Evolutionary conservation across 2,113 vertebrate species (phyloP).

Genomic region (Toxostoma redivivum): DNA sequence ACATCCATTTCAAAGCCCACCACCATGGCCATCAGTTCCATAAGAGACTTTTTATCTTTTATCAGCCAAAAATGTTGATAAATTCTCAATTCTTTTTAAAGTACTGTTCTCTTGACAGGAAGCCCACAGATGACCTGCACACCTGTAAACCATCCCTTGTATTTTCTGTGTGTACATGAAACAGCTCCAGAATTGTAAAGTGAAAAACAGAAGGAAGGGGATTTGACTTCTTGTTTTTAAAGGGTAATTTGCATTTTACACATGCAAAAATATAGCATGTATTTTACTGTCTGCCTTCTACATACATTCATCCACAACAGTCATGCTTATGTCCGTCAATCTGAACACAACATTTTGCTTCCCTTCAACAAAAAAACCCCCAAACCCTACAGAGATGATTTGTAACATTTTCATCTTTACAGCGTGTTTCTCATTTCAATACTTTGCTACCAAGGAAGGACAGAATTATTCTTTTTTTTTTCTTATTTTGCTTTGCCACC

Average conservation of each 20-base stretch:
- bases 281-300: neutral
- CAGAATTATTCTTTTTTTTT: conserved; percentile 55
- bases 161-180: neutral
- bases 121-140: neutral
- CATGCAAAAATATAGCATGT: neutral
- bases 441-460: conserved; percentile 57
- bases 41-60: neutral
- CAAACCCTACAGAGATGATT: neutral
- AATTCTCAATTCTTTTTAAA: neutral
- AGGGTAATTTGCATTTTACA: neutral
- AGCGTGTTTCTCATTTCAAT: conserved; percentile 51
- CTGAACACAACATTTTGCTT: neutral
- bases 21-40: neutral
- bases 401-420: conserved; percentile 32
- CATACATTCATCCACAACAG: neutral
- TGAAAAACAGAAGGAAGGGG: neutral
- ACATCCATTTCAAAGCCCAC: neutral
- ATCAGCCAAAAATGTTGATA: neutral
- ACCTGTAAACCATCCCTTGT: neutral
- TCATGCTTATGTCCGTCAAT: neutral
- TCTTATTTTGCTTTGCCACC: conserved; percentile 69
- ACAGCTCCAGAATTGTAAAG: neutral
- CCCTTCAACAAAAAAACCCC: neutral
- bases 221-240: neutral
- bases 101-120: neutral